A percentile compares a stretch with the other conserved stretches of the same genome.
Conservation (phyloP, 2,797 vertebrate genomes). For the Stomatorhinus walkeri region DNA sequence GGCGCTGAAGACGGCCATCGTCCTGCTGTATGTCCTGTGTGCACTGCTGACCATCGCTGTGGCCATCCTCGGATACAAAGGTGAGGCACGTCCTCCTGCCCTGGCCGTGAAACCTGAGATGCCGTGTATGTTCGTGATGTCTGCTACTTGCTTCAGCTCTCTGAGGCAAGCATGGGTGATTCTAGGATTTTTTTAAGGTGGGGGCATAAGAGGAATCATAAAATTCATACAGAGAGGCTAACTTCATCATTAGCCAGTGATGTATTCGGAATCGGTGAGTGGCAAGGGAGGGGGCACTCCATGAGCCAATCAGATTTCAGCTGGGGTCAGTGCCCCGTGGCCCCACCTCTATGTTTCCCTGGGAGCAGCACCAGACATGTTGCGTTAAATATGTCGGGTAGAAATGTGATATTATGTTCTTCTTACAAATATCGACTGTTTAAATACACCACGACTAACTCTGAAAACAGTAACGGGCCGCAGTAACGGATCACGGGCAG, state of each 20-base stretch:
- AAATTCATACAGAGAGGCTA: not conserved
- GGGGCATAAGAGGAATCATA: not conserved
- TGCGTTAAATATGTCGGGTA: not conserved
- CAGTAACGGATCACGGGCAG: not conserved
- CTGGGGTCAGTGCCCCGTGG: not conserved
- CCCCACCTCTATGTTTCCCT: not conserved
- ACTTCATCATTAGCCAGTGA: not conserved
- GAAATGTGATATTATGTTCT: not conserved
- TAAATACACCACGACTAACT: not conserved
- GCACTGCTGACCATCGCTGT: constrained; percentile 85
- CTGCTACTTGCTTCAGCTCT: not conserved
- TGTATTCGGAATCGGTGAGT: not conserved
- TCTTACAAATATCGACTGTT: not conserved
- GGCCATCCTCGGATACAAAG: constrained; percentile 90
- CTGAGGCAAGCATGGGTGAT: not conserved
- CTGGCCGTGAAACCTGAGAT: not conserved
- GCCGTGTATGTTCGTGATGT: not conserved
- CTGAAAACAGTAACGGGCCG: not conserved
- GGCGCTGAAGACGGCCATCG: constrained; percentile 90
- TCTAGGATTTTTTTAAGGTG: not conserved
- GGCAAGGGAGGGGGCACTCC: not conserved
- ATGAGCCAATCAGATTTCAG: not conserved
- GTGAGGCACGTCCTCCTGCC: constrained; percentile 51
- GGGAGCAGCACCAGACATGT: not conserved
- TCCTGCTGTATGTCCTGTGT: constrained; percentile 84